These are phyloP conservation scores for Zeus faber DNA, from an alignment of 2,113 vertebrate genomes.

Conservation along the genomic window DNA sequence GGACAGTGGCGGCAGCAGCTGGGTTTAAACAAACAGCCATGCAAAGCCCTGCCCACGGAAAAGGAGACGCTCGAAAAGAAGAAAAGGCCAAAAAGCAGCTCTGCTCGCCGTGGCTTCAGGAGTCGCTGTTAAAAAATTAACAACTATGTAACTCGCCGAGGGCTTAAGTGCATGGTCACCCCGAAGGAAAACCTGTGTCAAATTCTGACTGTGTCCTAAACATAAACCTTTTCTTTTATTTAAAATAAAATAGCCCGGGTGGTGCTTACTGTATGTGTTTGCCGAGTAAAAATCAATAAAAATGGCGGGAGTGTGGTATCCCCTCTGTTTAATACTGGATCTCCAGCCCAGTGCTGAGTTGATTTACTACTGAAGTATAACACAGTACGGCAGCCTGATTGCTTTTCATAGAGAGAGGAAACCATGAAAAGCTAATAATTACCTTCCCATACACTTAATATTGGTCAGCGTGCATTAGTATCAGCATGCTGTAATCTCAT, in stretches of 20 bases:
- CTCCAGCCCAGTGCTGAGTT: background rate
- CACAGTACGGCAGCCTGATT: slow-evolving; percentile 9
- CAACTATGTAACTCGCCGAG: too few species aligned
- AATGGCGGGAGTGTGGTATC: background rate
- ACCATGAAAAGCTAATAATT: slow-evolving; percentile 4
- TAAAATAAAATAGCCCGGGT: too few species aligned
- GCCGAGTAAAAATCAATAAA: too few species aligned
- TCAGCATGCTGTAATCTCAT: background rate
- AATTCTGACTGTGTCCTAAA: slow-evolving; percentile 16
- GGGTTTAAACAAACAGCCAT: slow-evolving; percentile 49
- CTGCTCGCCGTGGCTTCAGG: slow-evolving; percentile 21
- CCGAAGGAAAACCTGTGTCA: too few species aligned
- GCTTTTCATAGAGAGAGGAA: slow-evolving; percentile 7
- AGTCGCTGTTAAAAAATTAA: slow-evolving; percentile 35
- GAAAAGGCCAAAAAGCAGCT: slow-evolving; percentile 25
- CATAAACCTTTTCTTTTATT: too few species aligned
- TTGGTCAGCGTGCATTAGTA: background rate
- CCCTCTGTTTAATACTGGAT: slow-evolving; percentile 16
- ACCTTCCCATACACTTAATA: slow-evolving; percentile 6
- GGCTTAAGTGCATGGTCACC: too few species aligned
- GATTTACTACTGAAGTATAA: slow-evolving; percentile 17
- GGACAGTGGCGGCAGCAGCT: slow-evolving; percentile 58
- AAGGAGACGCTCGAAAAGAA: too few species aligned
- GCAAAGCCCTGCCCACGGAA: slow-evolving; percentile 35
- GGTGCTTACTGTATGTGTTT: too few species aligned